Evolutionary conservation across 2,113 vertebrate species (phyloP).

Genomic region (Calidris pygmaea): DNA sequence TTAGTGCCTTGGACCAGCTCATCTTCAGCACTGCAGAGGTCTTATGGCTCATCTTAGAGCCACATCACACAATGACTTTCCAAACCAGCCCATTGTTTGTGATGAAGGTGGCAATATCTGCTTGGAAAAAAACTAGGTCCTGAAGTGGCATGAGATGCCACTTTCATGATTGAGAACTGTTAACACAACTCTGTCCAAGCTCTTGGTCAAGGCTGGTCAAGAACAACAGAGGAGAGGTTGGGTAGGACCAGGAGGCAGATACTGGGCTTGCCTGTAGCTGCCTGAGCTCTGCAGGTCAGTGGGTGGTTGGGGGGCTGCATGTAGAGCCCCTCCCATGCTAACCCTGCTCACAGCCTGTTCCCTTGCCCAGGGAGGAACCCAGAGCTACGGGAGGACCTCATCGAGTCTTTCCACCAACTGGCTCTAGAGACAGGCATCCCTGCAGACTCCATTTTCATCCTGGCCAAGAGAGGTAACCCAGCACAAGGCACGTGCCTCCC

Average conservation of each 20-base stretch:
- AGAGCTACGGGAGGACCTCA: constrained; percentile 72
- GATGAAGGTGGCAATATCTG: background rate
- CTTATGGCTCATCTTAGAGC: background rate
- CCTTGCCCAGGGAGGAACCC: constrained; percentile 77
- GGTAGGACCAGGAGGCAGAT: background rate
- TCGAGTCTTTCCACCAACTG: constrained; percentile 81
- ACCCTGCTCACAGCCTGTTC: background rate
- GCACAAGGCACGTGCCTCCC: accelerated
- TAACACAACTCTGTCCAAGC: background rate
- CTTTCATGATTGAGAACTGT: background rate
- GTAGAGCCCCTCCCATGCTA: background rate
- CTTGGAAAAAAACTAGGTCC: background rate
- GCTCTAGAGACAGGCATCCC: constrained; percentile 79
- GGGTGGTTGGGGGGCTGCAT: background rate
- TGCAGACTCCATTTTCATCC: constrained; percentile 68
- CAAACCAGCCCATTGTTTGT: background rate
- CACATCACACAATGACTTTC: background rate
- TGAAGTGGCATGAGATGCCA: background rate
- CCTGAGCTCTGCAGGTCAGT: background rate
- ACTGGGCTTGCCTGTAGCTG: background rate
- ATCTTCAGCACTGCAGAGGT: background rate
- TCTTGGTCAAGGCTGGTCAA: background rate
- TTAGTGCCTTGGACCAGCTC: background rate
- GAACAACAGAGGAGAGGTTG: background rate
- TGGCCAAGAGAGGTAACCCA: constrained; percentile 80